Evolutionary conservation across 2,888 invertebrate species (phyloP).

Genomic region (Drosophila birchii): DNA sequence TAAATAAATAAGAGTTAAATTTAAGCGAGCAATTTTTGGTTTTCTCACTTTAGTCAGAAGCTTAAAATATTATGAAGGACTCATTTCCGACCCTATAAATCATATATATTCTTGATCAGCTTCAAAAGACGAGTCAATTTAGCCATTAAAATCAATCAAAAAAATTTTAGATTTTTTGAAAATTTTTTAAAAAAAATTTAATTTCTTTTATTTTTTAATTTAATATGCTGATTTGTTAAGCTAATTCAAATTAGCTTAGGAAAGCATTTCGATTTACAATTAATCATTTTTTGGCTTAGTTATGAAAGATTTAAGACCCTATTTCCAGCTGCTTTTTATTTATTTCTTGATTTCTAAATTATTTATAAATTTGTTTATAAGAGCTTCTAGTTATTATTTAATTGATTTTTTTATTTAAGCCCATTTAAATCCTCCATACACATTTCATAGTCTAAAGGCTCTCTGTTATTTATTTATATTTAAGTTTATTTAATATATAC

Average conservation of each 20-base stretch:
- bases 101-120: too few species aligned
- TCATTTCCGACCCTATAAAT: too few species aligned
- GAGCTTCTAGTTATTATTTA: background rate
- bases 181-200: background rate
- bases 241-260: background rate
- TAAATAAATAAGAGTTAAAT: constrained; percentile 1
- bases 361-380: background rate
- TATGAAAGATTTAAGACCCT: background rate
- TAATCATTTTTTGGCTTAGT: background rate
- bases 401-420: background rate
- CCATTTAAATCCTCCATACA: background rate
- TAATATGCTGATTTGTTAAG: background rate
- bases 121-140: too few species aligned
- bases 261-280: background rate
- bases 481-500: background rate
- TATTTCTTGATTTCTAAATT: background rate
- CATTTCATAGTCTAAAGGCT: too few species aligned
- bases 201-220: background rate
- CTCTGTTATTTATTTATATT: background rate
- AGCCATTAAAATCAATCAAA: too few species aligned
- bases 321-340: too few species aligned
- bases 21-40: too few species aligned
- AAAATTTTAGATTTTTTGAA: too few species aligned
- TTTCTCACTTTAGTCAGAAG: too few species aligned
- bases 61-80: too few species aligned